These are phyloP conservation scores for Drosophila arizonae DNA, from an alignment of 1,140 invertebrate species.

Conservation along the genomic window DNA sequence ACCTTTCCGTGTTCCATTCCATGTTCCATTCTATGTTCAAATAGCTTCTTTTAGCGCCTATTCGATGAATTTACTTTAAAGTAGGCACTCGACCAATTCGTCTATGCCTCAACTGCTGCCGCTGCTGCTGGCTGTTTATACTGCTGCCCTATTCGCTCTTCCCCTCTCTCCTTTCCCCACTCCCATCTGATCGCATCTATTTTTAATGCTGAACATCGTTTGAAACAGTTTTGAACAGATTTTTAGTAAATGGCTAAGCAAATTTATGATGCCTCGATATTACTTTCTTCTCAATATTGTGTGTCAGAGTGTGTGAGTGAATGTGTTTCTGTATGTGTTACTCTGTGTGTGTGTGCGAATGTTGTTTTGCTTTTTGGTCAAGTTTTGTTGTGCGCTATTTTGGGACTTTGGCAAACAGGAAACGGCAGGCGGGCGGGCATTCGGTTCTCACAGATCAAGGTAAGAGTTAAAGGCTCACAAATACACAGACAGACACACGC, in stretches of 20 bases:
- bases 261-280: constrained; percentile 43
- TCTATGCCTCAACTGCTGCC: constrained; percentile 30
- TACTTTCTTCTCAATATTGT: constrained; percentile 15
- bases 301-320: not conserved
- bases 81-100: constrained; percentile 43
- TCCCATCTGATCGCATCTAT: constrained; percentile 32
- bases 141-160: not conserved
- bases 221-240: constrained; percentile 41
- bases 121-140: not conserved
- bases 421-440: constrained; percentile 30
- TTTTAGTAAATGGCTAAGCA: constrained; percentile 45
- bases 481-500: constrained; percentile 5
- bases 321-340: not conserved
- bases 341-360: not conserved
- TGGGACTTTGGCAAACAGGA: constrained; percentile 66
- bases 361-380: constrained; percentile 52
- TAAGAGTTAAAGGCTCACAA: constrained; percentile 30
- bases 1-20: not conserved
- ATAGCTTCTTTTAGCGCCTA: not conserved
- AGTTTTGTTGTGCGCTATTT: constrained; percentile 60
- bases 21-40: not conserved
- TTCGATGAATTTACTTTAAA: not conserved
- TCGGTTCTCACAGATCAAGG: constrained; percentile 12
- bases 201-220: constrained; percentile 37
- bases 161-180: constrained; percentile 22